Conservation (phyloP, 2,113 vertebrate genomes). For the Bungarus multicinctus region DNA sequence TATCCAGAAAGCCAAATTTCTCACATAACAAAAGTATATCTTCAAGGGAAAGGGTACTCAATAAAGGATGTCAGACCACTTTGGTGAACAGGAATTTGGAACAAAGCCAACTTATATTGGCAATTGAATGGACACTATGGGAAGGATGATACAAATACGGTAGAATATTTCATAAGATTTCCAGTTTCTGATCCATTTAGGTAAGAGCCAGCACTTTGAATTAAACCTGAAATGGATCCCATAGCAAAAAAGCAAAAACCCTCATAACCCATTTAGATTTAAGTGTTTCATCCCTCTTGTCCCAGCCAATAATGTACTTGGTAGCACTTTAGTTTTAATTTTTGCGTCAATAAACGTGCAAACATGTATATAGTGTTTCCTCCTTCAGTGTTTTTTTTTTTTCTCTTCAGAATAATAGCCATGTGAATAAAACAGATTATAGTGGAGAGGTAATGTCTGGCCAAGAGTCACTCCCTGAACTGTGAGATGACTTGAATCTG, state of each 20-base stretch:
- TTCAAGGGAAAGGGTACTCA: background rate
- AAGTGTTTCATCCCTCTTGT: background rate
- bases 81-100: background rate
- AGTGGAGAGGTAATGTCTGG: background rate
- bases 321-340: background rate
- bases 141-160: background rate
- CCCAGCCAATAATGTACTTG: background rate
- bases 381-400: background rate
- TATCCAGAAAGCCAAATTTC: background rate
- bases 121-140: background rate
- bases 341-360: background rate
- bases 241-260: background rate
- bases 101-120: background rate
- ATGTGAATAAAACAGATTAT: background rate
- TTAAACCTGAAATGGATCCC: background rate
- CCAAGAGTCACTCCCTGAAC: background rate
- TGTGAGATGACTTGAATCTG: background rate
- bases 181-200: background rate
- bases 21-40: background rate
- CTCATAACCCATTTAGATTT: background rate
- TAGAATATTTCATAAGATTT: background rate
- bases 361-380: background rate
- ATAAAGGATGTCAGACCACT: background rate
- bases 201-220: background rate
- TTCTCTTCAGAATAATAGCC: background rate